phyloP scores from a whole-genome alignment of 2,797 vertebrate genomes.

The Ctenochaetus hawaiiensis region DNA sequence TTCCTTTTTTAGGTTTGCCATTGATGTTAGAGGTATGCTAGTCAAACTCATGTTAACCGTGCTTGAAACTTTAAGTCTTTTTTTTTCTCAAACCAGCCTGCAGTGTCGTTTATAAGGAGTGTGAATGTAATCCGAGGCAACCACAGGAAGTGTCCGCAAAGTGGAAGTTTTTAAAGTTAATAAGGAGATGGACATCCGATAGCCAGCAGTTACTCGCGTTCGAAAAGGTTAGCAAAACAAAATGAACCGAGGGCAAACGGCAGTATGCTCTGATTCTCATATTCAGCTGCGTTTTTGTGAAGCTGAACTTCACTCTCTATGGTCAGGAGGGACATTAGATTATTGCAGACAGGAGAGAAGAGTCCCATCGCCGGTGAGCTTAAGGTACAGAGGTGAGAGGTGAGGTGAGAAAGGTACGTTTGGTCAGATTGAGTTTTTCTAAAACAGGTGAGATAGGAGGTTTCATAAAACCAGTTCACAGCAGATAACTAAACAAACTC shows the following conservation, averaged over 20 bases:
- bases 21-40: slow-evolving; percentile 36
- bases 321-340: slow-evolving; percentile 25
- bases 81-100: slow-evolving; percentile 27
- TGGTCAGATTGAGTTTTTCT: background rate
- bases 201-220: slow-evolving; percentile 65
- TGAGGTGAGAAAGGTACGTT: no score
- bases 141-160: slow-evolving; percentile 55
- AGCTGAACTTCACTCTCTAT: slow-evolving; percentile 15
- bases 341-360: slow-evolving; percentile 7
- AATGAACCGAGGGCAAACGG: slow-evolving; percentile 51
- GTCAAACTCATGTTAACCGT: background rate
- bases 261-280: slow-evolving; percentile 30
- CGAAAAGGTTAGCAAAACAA: slow-evolving; percentile 73
- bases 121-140: slow-evolving; percentile 53
- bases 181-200: slow-evolving; percentile 64
- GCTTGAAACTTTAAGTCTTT: background rate
- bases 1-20: slow-evolving; percentile 26
- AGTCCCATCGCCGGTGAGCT: slow-evolving; percentile 14
- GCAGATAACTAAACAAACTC: background rate
- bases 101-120: slow-evolving; percentile 26
- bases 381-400: slow-evolving; percentile 2
- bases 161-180: slow-evolving; percentile 58
- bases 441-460: background rate
- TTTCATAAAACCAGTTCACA: slow-evolving; percentile 5
- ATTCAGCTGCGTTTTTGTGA: slow-evolving; percentile 18